Evolutionary conservation across 1,140 invertebrate species (phyloP), one percentile per base, ranked within the genome.

Genomic region (Sycophaga agraensis): DNA sequence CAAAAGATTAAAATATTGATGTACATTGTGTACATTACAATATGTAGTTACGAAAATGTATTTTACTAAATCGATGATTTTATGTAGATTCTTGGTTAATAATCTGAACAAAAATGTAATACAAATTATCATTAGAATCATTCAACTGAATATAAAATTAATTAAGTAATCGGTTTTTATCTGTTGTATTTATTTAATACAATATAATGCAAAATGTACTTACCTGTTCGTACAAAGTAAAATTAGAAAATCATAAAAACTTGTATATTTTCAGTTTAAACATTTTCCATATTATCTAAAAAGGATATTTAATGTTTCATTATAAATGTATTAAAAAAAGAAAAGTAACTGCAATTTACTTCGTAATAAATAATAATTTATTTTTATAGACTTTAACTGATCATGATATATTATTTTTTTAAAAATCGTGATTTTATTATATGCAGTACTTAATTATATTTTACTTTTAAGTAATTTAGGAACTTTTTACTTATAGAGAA

Each of bases 311-410:
- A 17, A 50, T 37, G 31, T 11, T 35, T 9, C 14, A 35, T 35
- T 37, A 26, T 35, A 2, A 50, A 37, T 37, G 19, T n/a, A 21
- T 4, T 12, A 49, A 31, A 49, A 49, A 49, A 37, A 37, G 19
- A 37, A 50, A 37, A 22, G 14, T n/a, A n/a, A n/a, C n/a, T n/a
- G n/a, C n/a, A n/a, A n/a, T n/a, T 21, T 14, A 43, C 43, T 8
- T 48, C 43, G 7, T 50, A 16, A n/a, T 50, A 59, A 43, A 16
- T 43, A 43, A 50, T 59, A 50, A 59, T 59, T 59, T 59, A 59
- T 59, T 59, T 4, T 1, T 51, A 42, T 17, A 57, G 43, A 59
- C 48, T 59, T 37, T 21, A 59, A 51, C 42, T 51, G 43, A 43
- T 34, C 4, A 16, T 51, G 11, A 19, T 21, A 28, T 19, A 42